Percentiles rank a stretch among this genome's conserved stretches.
phyloP scores from a whole-genome alignment of 2,888 invertebrate genomes.

The Hedychridium roseum region DNA sequence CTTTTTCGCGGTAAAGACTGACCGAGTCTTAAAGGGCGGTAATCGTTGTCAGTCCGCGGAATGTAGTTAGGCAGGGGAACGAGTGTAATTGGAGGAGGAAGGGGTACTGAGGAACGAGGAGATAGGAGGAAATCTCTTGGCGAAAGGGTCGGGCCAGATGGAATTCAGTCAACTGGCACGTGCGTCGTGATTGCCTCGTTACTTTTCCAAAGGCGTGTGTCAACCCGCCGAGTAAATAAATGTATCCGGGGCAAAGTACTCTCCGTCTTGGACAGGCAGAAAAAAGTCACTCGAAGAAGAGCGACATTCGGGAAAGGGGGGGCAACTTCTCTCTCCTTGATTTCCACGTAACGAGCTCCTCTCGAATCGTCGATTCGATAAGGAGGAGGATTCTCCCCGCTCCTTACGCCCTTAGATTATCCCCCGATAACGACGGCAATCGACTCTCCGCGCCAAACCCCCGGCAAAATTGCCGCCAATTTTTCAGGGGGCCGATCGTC shows the following conservation, averaged over 20 bases:
- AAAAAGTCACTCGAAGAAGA: background rate
- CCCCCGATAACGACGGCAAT: no score
- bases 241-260: background rate
- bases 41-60: no score
- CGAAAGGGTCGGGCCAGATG: no score
- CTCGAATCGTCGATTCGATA: conserved; percentile 28
- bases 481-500: no score
- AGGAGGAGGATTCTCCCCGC: conserved; percentile 5
- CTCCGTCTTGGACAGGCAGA: background rate
- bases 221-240: conserved; percentile 4
- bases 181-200: background rate
- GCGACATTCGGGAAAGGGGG: background rate
- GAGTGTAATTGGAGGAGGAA: no score
- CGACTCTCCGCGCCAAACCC: no score
- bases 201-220: background rate
- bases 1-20: no score
- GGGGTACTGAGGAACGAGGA: no score
- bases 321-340: conserved; percentile 13
- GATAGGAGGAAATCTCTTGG: no score
- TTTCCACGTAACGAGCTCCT: conserved; percentile 31
- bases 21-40: no score
- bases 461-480: no score
- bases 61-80: no score
- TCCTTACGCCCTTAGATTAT: background rate
- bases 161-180: background rate